Evolutionary conservation across 2,113 vertebrate species (phyloP).

Genomic region (Cranoglanis bouderius): DNA sequence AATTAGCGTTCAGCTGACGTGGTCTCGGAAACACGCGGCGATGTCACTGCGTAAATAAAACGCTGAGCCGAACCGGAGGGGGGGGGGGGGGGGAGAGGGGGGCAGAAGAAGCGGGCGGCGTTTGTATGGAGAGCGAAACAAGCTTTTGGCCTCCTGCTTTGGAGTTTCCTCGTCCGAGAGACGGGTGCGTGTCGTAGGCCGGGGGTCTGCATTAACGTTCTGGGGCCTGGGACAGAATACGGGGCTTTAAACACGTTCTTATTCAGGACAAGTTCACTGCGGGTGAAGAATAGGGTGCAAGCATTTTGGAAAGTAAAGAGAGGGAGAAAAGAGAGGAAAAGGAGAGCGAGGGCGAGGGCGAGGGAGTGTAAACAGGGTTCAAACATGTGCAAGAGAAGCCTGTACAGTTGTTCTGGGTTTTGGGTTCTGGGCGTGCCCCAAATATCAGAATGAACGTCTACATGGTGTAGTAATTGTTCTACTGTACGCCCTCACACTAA

Average conservation of each 20-base stretch:
- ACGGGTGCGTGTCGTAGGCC: neutral
- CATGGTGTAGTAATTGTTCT: neutral
- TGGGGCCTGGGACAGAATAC: neutral
- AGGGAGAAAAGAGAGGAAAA: neutral
- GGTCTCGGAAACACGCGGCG: constrained; percentile 26
- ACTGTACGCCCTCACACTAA: too few relatives aligned
- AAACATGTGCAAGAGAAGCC: neutral
- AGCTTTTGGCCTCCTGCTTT: too few relatives aligned
- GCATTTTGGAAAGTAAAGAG: neutral
- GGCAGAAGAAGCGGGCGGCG: neutral
- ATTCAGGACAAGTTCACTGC: neutral
- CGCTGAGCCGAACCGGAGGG: too few relatives aligned
- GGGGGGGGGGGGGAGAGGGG: too few relatives aligned
- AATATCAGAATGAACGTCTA: neutral
- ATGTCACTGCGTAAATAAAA: constrained; percentile 21
- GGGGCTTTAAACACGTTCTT: neutral
- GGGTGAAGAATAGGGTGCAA: neutral
- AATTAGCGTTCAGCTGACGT: constrained; percentile 40
- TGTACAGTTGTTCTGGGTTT: neutral
- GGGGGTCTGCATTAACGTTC: neutral
- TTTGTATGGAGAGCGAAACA: neutral
- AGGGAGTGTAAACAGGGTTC: neutral
- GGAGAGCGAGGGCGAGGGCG: neutral
- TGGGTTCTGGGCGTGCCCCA: neutral
- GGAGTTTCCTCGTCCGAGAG: neutral